These are phyloP conservation scores for Melipona quadrifasciata DNA, from an alignment of 1,140 invertebrate species.

Conservation along the genomic window DNA sequence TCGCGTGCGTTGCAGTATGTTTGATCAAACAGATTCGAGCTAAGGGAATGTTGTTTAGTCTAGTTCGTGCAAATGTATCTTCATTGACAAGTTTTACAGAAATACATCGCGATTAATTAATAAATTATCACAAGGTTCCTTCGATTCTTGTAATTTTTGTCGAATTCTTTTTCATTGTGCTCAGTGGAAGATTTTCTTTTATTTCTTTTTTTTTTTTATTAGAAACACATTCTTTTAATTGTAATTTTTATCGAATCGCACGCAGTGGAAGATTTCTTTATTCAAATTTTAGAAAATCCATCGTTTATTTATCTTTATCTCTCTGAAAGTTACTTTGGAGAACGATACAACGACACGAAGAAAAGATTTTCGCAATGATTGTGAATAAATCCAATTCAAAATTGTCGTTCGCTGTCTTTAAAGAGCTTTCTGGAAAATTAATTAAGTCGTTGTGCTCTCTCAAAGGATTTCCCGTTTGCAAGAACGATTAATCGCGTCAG, in stretches of 20 bases:
- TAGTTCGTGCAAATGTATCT: not conserved
- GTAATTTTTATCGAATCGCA: not conserved
- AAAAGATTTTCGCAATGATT: too few species aligned
- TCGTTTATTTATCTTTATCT: not conserved
- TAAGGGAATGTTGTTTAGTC: not conserved
- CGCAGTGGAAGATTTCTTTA: not conserved
- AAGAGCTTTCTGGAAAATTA: not conserved
- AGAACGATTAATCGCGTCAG: not conserved
- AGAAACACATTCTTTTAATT: too few species aligned
- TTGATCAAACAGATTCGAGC: not conserved
- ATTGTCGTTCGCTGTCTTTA: not conserved
- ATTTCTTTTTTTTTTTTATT: too few species aligned
- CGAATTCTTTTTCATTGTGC: not conserved
- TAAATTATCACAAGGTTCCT: too few species aligned
- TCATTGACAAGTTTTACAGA: too few species aligned
- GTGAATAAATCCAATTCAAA: not conserved
- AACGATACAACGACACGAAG: not conserved
- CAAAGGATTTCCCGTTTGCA: not conserved
- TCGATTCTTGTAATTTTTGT: not conserved
- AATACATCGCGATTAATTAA: not conserved
- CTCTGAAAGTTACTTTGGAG: not conserved
- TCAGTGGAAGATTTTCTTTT: not conserved
- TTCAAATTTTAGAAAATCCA: not conserved
- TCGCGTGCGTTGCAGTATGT: not conserved
- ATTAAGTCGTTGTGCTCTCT: not conserved